phyloP scores from a whole-genome alignment of 2,797 vertebrate species.

The Buceros bicornis region DNA sequence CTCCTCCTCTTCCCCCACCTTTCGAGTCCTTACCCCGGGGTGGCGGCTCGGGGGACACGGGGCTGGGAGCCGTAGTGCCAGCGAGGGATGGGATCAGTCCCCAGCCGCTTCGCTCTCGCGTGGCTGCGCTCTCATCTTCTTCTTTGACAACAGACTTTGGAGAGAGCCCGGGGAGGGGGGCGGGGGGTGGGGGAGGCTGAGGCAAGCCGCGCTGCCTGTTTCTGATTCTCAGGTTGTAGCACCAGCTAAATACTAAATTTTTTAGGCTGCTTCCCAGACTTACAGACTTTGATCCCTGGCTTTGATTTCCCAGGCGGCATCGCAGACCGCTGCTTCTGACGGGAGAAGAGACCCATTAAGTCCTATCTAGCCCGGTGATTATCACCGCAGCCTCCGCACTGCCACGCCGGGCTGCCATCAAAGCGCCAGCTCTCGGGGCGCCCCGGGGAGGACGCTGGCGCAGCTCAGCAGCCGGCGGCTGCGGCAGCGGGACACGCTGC shows the following conservation, averaged over 20 bases:
- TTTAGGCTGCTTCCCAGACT: slow-evolving; percentile 35
- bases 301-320: slow-evolving; percentile 40
- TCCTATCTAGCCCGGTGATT: neutral
- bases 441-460: neutral
- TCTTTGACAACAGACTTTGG: slow-evolving; percentile 36
- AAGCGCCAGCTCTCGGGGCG: neutral
- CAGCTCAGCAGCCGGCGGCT: neutral
- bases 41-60: slow-evolving; percentile 40
- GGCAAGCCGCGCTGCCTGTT: slow-evolving; percentile 48
- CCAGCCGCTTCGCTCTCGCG: neutral
- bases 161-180: neutral
- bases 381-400: neutral
- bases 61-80: slow-evolving; percentile 37
- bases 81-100: neutral
- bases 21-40: slow-evolving; percentile 30
- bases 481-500: fast-evolving
- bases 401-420: neutral
- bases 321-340: neutral
- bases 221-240: slow-evolving; percentile 53
- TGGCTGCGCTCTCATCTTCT: slow-evolving; percentile 29
- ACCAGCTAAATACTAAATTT: slow-evolving; percentile 65
- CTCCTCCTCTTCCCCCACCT: slow-evolving; percentile 3
- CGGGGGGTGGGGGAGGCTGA: neutral
- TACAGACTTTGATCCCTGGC: slow-evolving; percentile 54
- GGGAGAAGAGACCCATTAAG: slow-evolving; percentile 45